phyloP scores from a whole-genome alignment of 92 coral and sea anemone genomes.

The Pocillopora grandis region DNA sequence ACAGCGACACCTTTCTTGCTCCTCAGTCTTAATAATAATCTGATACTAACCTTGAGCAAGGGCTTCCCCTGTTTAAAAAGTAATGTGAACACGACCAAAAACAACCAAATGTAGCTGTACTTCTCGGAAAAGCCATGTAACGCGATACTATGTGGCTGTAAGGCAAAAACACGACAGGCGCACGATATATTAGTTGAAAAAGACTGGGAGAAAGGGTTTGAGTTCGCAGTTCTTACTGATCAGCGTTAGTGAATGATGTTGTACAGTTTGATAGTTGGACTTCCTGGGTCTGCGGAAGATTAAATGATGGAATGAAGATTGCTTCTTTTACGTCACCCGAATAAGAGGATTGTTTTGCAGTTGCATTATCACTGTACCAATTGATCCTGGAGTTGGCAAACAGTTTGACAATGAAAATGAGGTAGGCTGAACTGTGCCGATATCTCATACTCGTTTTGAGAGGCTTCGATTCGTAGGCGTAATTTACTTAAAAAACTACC shows the following conservation, averaged over 20 bases:
- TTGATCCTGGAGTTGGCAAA: not conserved
- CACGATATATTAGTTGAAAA: not conserved
- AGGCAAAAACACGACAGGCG: slow-evolving; percentile 14
- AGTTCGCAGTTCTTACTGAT: not conserved
- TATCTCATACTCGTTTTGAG: too few relatives aligned
- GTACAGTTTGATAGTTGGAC: not conserved
- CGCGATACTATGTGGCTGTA: not conserved
- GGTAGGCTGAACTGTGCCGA: not conserved
- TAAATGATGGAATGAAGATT: too few relatives aligned
- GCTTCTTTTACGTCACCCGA: too few relatives aligned
- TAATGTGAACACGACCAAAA: not conserved
- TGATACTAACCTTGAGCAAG: slow-evolving; percentile 13
- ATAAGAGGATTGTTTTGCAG: too few relatives aligned
- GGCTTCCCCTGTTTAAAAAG: not conserved
- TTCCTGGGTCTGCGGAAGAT: too few relatives aligned
- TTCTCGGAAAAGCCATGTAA: slow-evolving; percentile 3
- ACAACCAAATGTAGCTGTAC: not conserved
- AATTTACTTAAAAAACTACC: too few relatives aligned
- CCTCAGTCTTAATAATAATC: too few relatives aligned
- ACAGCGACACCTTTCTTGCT: not conserved
- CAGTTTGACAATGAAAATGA: not conserved
- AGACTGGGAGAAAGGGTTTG: not conserved
- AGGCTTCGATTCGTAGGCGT: too few relatives aligned
- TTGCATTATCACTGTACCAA: not conserved
- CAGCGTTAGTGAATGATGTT: not conserved